phyloP scores from a whole-genome alignment of 2,888 invertebrate genomes.

The Leptopilina myrica region DNA sequence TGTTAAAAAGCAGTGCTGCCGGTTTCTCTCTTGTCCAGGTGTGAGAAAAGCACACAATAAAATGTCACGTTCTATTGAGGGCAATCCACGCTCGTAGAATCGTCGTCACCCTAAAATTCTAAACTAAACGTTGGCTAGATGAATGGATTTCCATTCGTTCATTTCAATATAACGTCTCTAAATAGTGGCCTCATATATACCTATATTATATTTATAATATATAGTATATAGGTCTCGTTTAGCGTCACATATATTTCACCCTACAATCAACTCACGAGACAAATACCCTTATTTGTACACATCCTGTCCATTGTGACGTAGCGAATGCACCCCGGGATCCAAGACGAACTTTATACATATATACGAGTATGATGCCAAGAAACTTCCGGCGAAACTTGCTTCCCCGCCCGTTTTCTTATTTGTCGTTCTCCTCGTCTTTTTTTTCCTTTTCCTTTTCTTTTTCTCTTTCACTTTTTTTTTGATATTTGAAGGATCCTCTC shows the following conservation, averaged over 20 bases:
- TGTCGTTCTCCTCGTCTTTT: slow-evolving; percentile 43
- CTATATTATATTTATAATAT: slow-evolving; percentile 18
- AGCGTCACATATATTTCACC: slow-evolving; percentile 72
- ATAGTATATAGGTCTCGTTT: slow-evolving; percentile 60
- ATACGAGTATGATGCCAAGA: slow-evolving; percentile 41
- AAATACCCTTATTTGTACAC: slow-evolving; percentile 77
- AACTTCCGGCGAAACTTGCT: slow-evolving; percentile 59
- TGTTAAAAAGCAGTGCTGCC: slow-evolving; percentile 32
- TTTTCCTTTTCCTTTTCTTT: slow-evolving; percentile 14
- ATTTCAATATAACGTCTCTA: neutral
- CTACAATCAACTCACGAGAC: slow-evolving; percentile 72
- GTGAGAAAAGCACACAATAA: slow-evolving; percentile 71
- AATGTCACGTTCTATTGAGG: slow-evolving; percentile 68
- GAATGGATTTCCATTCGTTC: slow-evolving; percentile 52
- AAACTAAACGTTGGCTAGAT: slow-evolving; percentile 62
- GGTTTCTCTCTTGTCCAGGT: slow-evolving; percentile 64
- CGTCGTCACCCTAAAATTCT: slow-evolving; percentile 59
- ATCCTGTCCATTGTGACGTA: slow-evolving; percentile 75
- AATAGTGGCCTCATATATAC: slow-evolving; percentile 13
- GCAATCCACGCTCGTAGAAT: slow-evolving; percentile 52
- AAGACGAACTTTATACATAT: slow-evolving; percentile 7
- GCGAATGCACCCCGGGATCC: slow-evolving; percentile 58
- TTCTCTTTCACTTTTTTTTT: neutral
- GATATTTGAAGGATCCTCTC: neutral
- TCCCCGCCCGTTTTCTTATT: slow-evolving; percentile 36